These are phyloP conservation scores for Toxotes chatareus DNA, from an alignment of 2,113 vertebrate species.

Conservation along the genomic window DNA sequence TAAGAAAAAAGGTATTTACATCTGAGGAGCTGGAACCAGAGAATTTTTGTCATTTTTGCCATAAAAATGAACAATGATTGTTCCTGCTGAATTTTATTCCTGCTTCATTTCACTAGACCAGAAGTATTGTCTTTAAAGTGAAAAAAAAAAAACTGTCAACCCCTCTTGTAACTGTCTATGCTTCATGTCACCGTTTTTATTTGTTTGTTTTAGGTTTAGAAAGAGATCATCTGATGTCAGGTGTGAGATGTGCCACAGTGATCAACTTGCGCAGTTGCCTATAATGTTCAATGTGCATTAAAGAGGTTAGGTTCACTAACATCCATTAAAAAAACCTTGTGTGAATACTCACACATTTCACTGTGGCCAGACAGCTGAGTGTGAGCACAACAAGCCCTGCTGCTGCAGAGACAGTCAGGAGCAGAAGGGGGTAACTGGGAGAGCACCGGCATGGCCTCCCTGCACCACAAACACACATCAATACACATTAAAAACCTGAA, in stretches of 20 bases:
- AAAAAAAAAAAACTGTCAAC: background rate
- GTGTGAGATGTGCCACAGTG: no score
- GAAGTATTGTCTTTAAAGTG: background rate
- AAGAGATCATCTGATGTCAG: no score
- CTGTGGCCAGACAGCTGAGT: slow-evolving; percentile 44
- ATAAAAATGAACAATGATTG: no score
- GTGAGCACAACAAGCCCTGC: slow-evolving; percentile 58
- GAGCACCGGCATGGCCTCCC: slow-evolving; percentile 59
- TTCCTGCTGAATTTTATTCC: background rate
- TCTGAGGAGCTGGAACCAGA: background rate
- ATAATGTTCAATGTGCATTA: no score
- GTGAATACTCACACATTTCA: slow-evolving; percentile 72
- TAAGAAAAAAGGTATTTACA: background rate
- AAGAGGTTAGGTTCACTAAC: background rate
- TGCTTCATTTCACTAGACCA: background rate
- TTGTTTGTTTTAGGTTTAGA: background rate
- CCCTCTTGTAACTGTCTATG: background rate
- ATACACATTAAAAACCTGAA: background rate
- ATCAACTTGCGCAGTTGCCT: no score
- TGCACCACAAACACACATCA: slow-evolving; percentile 50
- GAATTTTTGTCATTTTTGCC: no score
- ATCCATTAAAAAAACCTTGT: background rate
- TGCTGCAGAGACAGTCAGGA: slow-evolving; percentile 65
- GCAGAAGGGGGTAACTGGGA: slow-evolving; percentile 54
- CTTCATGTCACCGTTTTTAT: background rate